Evolutionary conservation across 2,797 vertebrate genomes (phyloP), one percentile per base, ranked within the genome.

Genomic region (Erpetoichthys calabaricus): DNA sequence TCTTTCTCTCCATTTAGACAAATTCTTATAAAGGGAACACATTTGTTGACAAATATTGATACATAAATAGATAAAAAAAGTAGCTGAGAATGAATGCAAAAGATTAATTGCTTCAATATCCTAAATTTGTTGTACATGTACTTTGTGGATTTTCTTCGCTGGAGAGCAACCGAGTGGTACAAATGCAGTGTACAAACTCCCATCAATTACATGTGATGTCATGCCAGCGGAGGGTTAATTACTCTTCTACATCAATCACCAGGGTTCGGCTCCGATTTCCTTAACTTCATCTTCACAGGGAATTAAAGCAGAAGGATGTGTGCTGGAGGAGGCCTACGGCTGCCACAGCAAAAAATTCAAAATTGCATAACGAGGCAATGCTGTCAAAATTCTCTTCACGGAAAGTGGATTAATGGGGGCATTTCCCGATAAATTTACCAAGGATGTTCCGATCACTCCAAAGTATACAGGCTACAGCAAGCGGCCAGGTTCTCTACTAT

Each of bases 91-190:
- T 47, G 50, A 58, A 58, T 43, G 45, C 7, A 58, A 58, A 58
- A 58, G 57, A 58, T 58, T 51, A 58, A 58, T 58, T 58, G 41
- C 47, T 51, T 58, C 57, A 58, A 58, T 58, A 58, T 58, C 47
- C 49, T 52, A 25, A 25, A 25, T 25, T 25, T 25, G 25, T 25
- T 25, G 25, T 25, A 50, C 47, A 42, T 44, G 57, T 43, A 58
- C 41, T 50, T 10, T 47, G 45, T 45, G 49, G 44, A 51, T 58
- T 51, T 44, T 50, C 50, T 58, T 10, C n/a, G 41, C 9, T 51
- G 41, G 6, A 44, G 50, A 4, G 42, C 10, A 5, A 57, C 10
- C 47, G 8, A 8, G 25, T 4, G 42, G 41, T 25, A 56, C 25
- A 56, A 50, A 9, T 7, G 5, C 45, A n/a, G 41, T 51, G 6